Evolutionary conservation across 2,888 invertebrate species (phyloP).

Genomic region (Rugalucina vietnamica): DNA sequence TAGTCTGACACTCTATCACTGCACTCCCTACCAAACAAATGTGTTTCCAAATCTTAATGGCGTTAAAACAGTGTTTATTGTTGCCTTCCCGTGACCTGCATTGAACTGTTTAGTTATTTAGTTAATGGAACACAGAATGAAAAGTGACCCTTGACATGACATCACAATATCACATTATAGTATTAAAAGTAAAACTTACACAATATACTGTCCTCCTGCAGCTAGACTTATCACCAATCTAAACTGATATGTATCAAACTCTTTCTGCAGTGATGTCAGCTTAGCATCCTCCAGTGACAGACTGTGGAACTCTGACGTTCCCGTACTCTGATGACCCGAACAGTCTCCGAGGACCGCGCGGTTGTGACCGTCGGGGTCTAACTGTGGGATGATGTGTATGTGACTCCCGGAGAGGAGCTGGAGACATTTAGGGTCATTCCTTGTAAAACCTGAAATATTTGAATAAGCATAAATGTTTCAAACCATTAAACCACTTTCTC

Average conservation of each 20-base stretch:
- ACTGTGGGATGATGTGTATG: constrained; percentile 91
- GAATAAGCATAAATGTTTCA: too few relatives aligned
- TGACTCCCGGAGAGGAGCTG: constrained; percentile 89
- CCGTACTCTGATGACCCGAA: constrained; percentile 66
- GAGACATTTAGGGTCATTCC: constrained; percentile 87
- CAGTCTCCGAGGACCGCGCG: constrained; percentile 76
- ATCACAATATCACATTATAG: too few relatives aligned
- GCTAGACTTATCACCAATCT: constrained; percentile 90
- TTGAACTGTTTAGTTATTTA: too few relatives aligned
- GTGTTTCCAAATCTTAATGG: too few relatives aligned
- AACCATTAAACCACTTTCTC: too few relatives aligned
- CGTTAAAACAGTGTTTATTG: too few relatives aligned
- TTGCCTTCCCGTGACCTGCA: too few relatives aligned
- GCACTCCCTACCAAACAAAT: too few relatives aligned
- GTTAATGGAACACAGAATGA: too few relatives aligned
- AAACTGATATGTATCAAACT: constrained; percentile 88
- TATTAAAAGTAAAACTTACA: too few relatives aligned
- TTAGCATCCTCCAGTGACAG: constrained; percentile 58
- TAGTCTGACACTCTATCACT: too few relatives aligned
- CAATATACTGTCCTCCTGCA: constrained; percentile 89
- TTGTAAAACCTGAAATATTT: constrained; percentile 85
- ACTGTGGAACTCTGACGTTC: constrained; percentile 65
- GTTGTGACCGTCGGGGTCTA: constrained; percentile 87
- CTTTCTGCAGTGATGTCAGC: constrained; percentile 86
- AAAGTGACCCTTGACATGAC: too few relatives aligned